A percentile compares a stretch with the other conserved stretches of the same genome.
phyloP scores from a whole-genome alignment of 2,797 vertebrate species.

The Gila robusta region DNA sequence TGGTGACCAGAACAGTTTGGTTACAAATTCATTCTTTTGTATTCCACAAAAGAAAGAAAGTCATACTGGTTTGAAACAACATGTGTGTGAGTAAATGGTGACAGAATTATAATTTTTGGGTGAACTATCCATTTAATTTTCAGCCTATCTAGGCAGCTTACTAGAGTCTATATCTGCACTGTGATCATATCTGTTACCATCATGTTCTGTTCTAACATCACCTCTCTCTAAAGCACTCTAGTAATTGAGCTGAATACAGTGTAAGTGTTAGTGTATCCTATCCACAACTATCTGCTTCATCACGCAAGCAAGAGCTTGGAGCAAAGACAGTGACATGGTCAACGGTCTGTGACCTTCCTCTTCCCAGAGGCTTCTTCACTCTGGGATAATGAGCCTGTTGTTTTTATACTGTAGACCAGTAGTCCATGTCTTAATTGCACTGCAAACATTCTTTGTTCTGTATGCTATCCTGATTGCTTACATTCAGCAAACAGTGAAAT shows the following conservation, averaged over 20 bases:
- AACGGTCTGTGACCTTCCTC: slow-evolving; percentile 44
- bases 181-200: neutral
- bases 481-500: slow-evolving; percentile 26
- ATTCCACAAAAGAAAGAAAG: neutral
- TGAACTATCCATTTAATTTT: neutral
- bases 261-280: slow-evolving; percentile 2
- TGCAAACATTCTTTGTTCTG: slow-evolving; percentile 1
- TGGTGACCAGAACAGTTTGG: neutral
- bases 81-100: neutral
- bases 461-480: neutral
- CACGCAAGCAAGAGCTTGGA: neutral
- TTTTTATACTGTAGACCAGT: slow-evolving; percentile 24
- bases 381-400: slow-evolving; percentile 31
- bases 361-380: slow-evolving; percentile 3
- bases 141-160: too few species aligned
- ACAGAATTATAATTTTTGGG: neutral
- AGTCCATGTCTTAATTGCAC: slow-evolving; percentile 22
- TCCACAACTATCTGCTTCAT: neutral
- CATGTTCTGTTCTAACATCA: neutral
- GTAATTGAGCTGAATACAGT: slow-evolving; percentile 35
- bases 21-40: neutral
- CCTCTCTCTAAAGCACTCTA: neutral
- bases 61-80: neutral
- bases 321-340: slow-evolving; percentile 27
- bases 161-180: neutral